phyloP scores from a whole-genome alignment of 2,888 invertebrate genomes.

The Fragum whitleyi region DNA sequence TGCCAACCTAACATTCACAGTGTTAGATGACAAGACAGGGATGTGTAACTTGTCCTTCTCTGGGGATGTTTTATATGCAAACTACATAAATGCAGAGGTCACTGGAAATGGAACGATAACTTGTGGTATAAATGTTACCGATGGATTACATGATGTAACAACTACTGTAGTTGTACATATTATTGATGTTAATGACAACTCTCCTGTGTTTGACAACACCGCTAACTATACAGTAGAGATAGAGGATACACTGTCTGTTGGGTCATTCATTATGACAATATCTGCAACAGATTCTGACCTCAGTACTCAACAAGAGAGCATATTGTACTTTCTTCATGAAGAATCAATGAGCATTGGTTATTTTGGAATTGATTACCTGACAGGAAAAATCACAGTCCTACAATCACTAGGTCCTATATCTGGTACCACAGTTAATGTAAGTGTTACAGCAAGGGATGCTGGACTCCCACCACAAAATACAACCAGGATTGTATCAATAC shows the following conservation, averaged over 20 bases:
- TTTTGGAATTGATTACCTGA: slow-evolving; percentile 11
- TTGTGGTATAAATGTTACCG: slow-evolving; percentile 5
- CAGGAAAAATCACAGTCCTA: slow-evolving; percentile 9
- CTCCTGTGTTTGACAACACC: slow-evolving; percentile 1
- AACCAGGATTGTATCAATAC: not conserved
- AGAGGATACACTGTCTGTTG: slow-evolving; percentile 1
- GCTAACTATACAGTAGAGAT: not conserved
- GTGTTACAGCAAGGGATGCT: slow-evolving; percentile 17
- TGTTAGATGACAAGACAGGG: not conserved
- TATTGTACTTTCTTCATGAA: not conserved
- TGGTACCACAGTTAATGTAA: not conserved
- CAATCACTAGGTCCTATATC: not conserved
- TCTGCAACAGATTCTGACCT: slow-evolving; percentile 7
- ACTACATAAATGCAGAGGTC: not conserved
- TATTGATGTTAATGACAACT: slow-evolving; percentile 36
- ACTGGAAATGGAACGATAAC: not conserved
- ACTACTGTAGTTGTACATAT: slow-evolving; percentile 18
- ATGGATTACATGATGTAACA: not conserved
- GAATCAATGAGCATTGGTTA: not conserved
- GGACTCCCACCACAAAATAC: slow-evolving; percentile 4
- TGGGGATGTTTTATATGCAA: slow-evolving; percentile 9
- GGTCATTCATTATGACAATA: not conserved
- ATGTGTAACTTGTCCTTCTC: slow-evolving; percentile 15
- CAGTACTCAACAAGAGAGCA: not conserved
- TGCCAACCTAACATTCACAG: not conserved